phyloP scores from a whole-genome alignment of 2,888 invertebrate species.

The Metalampra italica region DNA sequence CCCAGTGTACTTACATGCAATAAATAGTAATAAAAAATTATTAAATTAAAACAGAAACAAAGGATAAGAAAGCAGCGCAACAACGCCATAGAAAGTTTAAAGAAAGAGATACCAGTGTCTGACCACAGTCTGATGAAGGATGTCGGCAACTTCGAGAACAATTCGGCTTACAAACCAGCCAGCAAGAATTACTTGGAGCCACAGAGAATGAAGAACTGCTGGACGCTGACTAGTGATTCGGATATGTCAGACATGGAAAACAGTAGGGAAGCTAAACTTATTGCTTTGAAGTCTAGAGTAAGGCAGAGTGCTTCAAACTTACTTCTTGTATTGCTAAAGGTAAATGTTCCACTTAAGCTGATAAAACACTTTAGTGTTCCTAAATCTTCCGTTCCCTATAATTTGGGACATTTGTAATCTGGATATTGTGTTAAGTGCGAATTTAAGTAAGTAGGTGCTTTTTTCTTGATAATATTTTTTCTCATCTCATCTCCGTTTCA shows the following conservation, averaged over 20 bases:
- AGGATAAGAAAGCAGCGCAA: conserved; percentile 68
- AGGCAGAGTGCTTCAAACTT: conserved; percentile 82
- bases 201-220: conserved; percentile 41
- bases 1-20: too few species aligned
- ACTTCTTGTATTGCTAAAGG: conserved; percentile 78
- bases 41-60: conserved; percentile 50
- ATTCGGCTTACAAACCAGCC: conserved; percentile 58
- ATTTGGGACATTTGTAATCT: too few species aligned
- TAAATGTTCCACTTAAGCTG: conserved; percentile 28
- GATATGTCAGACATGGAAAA: conserved; percentile 82
- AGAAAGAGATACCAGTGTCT: conserved; percentile 68
- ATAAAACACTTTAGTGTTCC: neutral
- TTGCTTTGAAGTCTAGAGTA: conserved; percentile 78
- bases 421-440: too few species aligned
- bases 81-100: conserved; percentile 63
- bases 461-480: too few species aligned
- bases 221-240: conserved; percentile 81
- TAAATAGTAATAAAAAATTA: too few species aligned
- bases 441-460: too few species aligned
- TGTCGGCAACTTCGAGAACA: conserved; percentile 59
- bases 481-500: conserved; percentile 29
- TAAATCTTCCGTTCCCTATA: too few species aligned
- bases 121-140: conserved; percentile 65
- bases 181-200: conserved; percentile 55
- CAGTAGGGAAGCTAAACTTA: conserved; percentile 66